Evolutionary conservation across 2,888 invertebrate species (phyloP).

Genomic region (Phaonia tiefii): DNA sequence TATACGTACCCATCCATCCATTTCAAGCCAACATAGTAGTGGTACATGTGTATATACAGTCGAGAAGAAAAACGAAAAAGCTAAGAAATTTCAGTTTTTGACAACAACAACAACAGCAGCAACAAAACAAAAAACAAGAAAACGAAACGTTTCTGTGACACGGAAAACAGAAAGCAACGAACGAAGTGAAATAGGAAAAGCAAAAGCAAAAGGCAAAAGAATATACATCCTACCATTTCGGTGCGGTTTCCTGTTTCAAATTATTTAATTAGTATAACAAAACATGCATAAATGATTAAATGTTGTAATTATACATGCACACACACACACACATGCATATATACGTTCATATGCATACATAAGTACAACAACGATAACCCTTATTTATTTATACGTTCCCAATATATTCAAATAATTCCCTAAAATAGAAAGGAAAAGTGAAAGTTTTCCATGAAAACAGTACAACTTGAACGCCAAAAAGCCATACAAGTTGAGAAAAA

Average conservation of each 20-base stretch:
- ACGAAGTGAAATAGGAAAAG: not conserved
- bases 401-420: not conserved
- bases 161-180: constrained; percentile 10
- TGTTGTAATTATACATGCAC: not conserved
- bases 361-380: not conserved
- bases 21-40: not conserved
- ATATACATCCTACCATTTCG: too few species aligned
- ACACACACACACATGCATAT: not conserved
- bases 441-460: constrained; percentile 18
- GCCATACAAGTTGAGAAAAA: constrained; percentile 24
- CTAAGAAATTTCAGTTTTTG: constrained; percentile 39
- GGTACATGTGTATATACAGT: constrained; percentile 31
- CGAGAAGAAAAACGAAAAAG: constrained; percentile 39
- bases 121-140: too few species aligned
- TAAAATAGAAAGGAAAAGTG: constrained; percentile 12
- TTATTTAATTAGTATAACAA: constrained; percentile 1
- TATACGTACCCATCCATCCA: constrained; percentile 47
- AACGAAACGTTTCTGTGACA: constrained; percentile 19
- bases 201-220: too few species aligned
- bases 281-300: not conserved
- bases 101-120: too few species aligned
- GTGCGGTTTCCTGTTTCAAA: not conserved
- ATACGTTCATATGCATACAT: constrained; percentile 1
- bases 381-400: too few species aligned
- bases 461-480: constrained; percentile 28